Evolutionary conservation across 2,888 invertebrate genomes (phyloP).

Genomic region (Bimastos eiseni): DNA sequence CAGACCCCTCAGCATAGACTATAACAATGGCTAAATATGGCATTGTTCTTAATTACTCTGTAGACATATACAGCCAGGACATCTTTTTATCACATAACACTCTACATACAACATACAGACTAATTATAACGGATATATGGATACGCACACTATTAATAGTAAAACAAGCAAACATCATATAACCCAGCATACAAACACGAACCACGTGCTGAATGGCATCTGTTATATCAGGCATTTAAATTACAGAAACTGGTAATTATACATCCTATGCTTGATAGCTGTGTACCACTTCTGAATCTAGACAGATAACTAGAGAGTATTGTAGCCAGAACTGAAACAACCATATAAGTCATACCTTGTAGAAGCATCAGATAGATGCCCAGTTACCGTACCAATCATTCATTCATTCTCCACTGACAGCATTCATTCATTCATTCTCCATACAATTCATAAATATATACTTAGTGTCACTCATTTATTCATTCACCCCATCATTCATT

Average conservation of each 20-base stretch:
- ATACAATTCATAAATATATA: too few species aligned
- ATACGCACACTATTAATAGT: neutral
- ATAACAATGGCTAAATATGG: too few species aligned
- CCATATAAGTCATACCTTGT: neutral
- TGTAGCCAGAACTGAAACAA: neutral
- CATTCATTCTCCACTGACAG: too few species aligned
- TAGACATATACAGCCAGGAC: neutral
- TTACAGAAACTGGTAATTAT: neutral
- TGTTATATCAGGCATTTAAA: neutral
- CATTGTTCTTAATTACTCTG: too few species aligned
- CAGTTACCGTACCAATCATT: too few species aligned
- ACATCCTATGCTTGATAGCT: neutral
- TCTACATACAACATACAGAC: neutral
- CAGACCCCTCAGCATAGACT: neutral
- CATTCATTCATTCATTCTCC: too few species aligned
- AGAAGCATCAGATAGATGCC: neutral
- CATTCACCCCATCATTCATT: too few species aligned
- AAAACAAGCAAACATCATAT: neutral
- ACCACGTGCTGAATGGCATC: too few species aligned
- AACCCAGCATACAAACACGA: too few species aligned
- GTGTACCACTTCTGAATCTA: neutral
- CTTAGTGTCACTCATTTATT: too few species aligned
- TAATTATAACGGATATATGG: neutral
- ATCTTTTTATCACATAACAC: neutral
- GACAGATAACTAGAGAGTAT: neutral